Percentiles rank a stretch among this genome's conserved stretches.
Evolutionary conservation across 2,113 vertebrate genomes (phyloP).

Genomic region (Sterna hirundo): DNA sequence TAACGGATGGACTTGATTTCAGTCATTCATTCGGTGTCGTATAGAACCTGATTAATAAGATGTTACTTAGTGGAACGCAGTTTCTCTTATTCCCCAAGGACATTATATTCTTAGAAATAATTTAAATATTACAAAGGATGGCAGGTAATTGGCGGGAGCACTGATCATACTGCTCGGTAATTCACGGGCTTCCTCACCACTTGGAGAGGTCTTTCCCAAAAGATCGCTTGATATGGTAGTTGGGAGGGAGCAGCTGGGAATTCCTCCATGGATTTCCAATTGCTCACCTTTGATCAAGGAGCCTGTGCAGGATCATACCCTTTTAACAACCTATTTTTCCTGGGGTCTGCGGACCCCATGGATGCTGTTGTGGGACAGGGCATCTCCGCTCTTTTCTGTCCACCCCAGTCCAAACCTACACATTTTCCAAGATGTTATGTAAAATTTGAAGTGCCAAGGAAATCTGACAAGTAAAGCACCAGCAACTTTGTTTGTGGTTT

Average conservation of each 20-base stretch:
- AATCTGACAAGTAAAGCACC: background rate
- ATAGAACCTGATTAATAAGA: conserved; percentile 34
- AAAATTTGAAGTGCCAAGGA: background rate
- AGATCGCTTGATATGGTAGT: background rate
- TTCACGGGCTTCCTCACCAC: background rate
- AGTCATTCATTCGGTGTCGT: background rate
- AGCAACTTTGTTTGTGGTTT: no score
- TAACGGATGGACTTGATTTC: background rate
- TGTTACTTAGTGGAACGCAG: conserved; percentile 17
- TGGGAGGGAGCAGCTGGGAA: background rate
- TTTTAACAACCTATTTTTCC: background rate
- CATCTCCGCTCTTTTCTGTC: background rate
- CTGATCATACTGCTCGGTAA: background rate
- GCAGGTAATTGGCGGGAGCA: background rate
- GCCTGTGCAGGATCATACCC: background rate
- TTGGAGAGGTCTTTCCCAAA: background rate
- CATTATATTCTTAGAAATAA: background rate
- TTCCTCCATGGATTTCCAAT: background rate
- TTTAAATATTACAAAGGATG: background rate
- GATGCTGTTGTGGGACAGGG: background rate
- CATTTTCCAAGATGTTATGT: background rate
- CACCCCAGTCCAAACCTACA: background rate
- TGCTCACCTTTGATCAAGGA: background rate
- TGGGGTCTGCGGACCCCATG: background rate
- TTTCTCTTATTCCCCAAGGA: conserved; percentile 29